A percentile compares a stretch with the other conserved stretches of the same genome.
Evolutionary conservation across 2,113 vertebrate species (phyloP).

Genomic region (Tachuris rubrigastra): DNA sequence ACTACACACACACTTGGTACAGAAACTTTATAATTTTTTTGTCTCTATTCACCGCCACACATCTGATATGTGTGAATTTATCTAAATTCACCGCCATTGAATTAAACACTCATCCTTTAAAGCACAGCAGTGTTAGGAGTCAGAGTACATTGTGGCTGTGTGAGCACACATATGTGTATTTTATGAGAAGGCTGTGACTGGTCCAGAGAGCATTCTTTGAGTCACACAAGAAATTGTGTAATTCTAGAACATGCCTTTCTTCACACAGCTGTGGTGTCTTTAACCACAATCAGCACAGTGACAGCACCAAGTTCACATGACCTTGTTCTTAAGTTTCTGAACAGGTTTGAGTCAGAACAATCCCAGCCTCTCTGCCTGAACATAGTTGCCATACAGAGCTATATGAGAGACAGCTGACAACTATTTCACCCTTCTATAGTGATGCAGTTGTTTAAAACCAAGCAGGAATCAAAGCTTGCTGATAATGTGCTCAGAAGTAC

Average conservation of each 20-base stretch:
- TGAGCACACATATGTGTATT: accelerated
- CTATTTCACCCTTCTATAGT: background rate
- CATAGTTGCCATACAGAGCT: background rate
- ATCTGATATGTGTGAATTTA: too few species aligned
- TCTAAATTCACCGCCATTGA: too few species aligned
- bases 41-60: too few species aligned
- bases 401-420: background rate
- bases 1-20: background rate
- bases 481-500: background rate
- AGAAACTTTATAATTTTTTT: background rate
- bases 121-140: background rate
- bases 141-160: background rate
- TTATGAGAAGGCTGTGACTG: background rate
- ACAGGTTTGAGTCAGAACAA: background rate
- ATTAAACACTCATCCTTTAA: background rate
- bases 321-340: background rate
- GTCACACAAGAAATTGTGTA: background rate
- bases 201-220: background rate
- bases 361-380: background rate
- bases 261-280: background rate
- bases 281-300: background rate
- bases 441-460: background rate
- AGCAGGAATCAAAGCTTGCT: background rate
- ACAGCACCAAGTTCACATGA: accelerated
- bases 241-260: background rate